phyloP scores from a whole-genome alignment of 2,888 invertebrate genomes.

The Cataglyphis albicans region DNA sequence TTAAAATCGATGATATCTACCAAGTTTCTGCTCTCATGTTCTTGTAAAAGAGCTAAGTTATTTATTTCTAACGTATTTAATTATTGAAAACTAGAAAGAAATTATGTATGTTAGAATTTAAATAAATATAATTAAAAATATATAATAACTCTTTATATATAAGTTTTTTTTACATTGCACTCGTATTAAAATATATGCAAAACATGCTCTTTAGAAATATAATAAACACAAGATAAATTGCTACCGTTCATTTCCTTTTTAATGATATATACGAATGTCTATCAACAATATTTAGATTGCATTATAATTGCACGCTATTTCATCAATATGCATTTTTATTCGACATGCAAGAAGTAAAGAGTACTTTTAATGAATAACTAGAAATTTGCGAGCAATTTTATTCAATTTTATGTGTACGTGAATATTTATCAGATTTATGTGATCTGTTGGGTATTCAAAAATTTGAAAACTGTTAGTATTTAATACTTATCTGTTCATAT shows the following conservation, averaged over 20 bases:
- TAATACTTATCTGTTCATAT: background rate
- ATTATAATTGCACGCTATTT: slow-evolving; percentile 31
- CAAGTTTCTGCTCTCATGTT: slow-evolving; percentile 15
- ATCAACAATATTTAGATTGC: slow-evolving; percentile 39
- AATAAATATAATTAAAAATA: slow-evolving; percentile 11
- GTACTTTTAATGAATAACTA: slow-evolving; percentile 38
- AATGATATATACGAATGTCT: background rate
- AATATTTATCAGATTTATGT: slow-evolving; percentile 48
- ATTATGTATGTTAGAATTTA: slow-evolving; percentile 3
- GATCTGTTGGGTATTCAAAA: slow-evolving; percentile 15
- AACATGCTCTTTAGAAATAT: slow-evolving; percentile 33
- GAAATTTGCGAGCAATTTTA: slow-evolving; percentile 32
- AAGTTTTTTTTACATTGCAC: slow-evolving; percentile 29
- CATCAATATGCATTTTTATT: slow-evolving; percentile 42
- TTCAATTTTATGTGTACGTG: slow-evolving; percentile 29
- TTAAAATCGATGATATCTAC: slow-evolving; percentile 17
- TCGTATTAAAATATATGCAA: slow-evolving; percentile 24
- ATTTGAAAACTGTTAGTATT: slow-evolving; percentile 6
- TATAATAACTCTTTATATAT: slow-evolving; percentile 20
- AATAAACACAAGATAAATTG: slow-evolving; percentile 29
- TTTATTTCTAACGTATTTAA: slow-evolving; percentile 4
- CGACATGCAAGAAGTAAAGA: slow-evolving; percentile 44
- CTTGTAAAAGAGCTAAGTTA: slow-evolving; percentile 27
- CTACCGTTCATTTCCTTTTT: slow-evolving; percentile 26
- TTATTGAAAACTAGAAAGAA: slow-evolving; percentile 11